These are phyloP conservation scores for Philaenus spumarius DNA, from an alignment of 1,140 invertebrate species.

Conservation along the genomic window DNA sequence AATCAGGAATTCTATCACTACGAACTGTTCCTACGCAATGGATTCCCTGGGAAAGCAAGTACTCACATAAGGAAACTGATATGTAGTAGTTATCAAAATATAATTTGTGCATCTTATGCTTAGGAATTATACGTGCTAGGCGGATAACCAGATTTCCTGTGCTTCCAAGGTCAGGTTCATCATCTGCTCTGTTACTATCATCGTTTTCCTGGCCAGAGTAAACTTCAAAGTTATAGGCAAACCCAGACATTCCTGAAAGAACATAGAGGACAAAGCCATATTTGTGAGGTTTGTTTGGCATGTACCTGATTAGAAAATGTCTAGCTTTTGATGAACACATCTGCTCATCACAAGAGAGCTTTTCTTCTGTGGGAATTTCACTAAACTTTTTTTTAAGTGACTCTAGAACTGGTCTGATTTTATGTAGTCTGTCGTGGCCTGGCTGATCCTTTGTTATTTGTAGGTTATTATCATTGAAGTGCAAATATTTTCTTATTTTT, in stretches of 20 bases:
- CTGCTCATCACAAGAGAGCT: slow-evolving; percentile 32
- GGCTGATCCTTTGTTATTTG: slow-evolving; percentile 9
- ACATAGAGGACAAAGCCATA: slow-evolving; percentile 32
- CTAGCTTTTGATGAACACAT: slow-evolving; percentile 25
- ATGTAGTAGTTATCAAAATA: slow-evolving; percentile 34
- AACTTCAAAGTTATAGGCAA: slow-evolving; percentile 36
- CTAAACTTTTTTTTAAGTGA: slow-evolving; percentile 26
- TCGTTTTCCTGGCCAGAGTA: slow-evolving; percentile 32
- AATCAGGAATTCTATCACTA: slow-evolving; percentile 25
- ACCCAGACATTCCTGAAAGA: slow-evolving; percentile 36
- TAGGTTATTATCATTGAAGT: slow-evolving; percentile 14
- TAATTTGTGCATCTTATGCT: slow-evolving; percentile 19
- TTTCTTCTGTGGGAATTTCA: slow-evolving; percentile 30
- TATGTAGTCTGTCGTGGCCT: background rate
- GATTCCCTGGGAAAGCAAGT: slow-evolving; percentile 21
- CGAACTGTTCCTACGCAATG: slow-evolving; percentile 23
- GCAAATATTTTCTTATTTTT: slow-evolving; percentile 10
- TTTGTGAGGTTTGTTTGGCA: slow-evolving; percentile 22
- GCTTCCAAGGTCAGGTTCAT: slow-evolving; percentile 24
- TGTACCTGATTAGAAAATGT: slow-evolving; percentile 18
- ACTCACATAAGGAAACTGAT: slow-evolving; percentile 15
- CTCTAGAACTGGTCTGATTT: slow-evolving; percentile 24
- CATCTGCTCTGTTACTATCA: background rate
- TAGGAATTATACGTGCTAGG: slow-evolving; percentile 19
- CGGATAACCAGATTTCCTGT: slow-evolving; percentile 25